phyloP scores from a whole-genome alignment of 2,113 vertebrate species.

The Todiramphus chloris region DNA sequence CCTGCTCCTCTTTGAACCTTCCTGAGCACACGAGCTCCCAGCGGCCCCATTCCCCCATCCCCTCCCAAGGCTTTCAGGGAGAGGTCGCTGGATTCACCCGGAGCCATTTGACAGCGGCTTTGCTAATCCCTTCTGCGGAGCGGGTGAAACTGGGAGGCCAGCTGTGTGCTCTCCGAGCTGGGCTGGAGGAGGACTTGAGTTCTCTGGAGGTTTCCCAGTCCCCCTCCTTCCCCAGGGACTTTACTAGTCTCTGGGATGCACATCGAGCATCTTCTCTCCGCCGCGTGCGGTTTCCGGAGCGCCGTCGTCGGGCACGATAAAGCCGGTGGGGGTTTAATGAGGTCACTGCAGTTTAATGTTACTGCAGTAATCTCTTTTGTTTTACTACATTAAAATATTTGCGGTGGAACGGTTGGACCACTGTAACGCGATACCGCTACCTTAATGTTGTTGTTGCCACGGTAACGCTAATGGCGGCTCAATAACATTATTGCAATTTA shows the following conservation, averaged over 20 bases:
- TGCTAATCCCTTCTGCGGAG: neutral
- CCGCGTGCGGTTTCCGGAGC: accelerated
- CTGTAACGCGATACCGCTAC: constrained; percentile 15
- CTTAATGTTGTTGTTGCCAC: constrained; percentile 54
- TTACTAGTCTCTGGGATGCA: accelerated
- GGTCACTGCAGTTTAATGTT: constrained; percentile 54
- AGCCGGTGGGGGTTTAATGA: neutral
- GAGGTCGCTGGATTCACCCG: neutral
- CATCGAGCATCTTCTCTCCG: accelerated
- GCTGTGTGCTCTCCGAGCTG: neutral
- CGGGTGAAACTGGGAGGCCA: accelerated
- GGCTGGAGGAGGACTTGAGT: neutral
- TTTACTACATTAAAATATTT: constrained; percentile 66
- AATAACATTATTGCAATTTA: constrained; percentile 69
- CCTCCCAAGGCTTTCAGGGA: neutral
- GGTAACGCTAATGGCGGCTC: constrained; percentile 56
- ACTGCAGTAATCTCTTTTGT: constrained; percentile 65
- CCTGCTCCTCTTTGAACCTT: constrained; percentile 25
- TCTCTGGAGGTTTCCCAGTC: neutral
- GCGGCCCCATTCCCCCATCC: neutral
- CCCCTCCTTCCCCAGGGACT: neutral
- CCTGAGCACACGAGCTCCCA: neutral
- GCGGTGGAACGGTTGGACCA: constrained; percentile 21
- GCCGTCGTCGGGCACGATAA: neutral
- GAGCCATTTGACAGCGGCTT: neutral